Evolutionary conservation across 2,113 vertebrate genomes (phyloP).

Genomic region (Lathamus discolor): DNA sequence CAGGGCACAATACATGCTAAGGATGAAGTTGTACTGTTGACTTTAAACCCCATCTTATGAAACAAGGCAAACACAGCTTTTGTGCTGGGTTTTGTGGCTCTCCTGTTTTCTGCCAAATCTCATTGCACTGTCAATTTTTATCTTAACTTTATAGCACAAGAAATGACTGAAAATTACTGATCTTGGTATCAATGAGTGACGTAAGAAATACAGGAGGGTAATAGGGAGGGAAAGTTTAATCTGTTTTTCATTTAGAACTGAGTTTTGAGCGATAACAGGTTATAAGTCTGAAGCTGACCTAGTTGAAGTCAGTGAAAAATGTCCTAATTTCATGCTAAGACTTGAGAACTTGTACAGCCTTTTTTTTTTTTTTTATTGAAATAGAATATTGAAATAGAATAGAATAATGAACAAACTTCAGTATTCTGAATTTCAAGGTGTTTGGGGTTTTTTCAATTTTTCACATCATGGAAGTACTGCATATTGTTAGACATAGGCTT

Average conservation of each 20-base stretch:
- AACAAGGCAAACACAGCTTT: not conserved
- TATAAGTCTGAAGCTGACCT: not conserved
- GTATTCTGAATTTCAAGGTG: not conserved
- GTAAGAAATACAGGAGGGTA: not conserved
- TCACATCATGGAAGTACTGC: not conserved
- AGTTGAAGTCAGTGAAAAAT: not conserved
- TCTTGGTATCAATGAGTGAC: not conserved
- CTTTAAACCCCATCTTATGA: not conserved
- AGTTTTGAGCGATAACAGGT: not conserved
- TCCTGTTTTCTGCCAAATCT: not conserved
- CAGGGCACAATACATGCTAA: not conserved
- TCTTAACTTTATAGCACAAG: not conserved
- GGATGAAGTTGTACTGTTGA: not conserved
- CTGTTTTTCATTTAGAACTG: not conserved
- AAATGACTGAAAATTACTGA: not conserved
- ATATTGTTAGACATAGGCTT: not conserved
- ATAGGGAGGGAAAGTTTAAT: not conserved
- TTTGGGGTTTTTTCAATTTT: not conserved
- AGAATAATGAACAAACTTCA: not conserved
- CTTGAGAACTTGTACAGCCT: not conserved
- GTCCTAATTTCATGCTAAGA: not conserved
- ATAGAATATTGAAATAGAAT: not conserved
- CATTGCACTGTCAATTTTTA: not conserved
- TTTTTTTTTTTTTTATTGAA: not conserved
- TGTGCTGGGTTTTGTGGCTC: not conserved